phyloP scores from a whole-genome alignment of 2,888 invertebrate genomes.

The Ferdinandea cuprea region DNA sequence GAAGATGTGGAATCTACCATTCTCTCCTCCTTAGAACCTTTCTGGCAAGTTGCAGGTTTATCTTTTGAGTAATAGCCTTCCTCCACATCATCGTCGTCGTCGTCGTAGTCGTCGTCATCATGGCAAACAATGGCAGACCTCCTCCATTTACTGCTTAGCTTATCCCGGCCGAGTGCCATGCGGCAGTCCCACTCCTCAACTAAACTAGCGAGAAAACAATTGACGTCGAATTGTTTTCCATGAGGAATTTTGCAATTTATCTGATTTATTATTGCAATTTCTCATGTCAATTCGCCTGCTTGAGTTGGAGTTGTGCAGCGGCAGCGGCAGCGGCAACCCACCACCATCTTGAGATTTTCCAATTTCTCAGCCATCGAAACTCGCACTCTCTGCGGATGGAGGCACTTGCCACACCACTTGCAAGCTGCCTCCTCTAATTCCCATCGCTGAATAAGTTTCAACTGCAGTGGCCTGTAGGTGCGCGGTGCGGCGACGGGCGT shows the following conservation, averaged over 20 bases:
- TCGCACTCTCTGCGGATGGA: conserved; percentile 8
- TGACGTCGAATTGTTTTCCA: conserved; percentile 72
- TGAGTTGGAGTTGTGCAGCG: conserved; percentile 3
- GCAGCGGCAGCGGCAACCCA: conserved; percentile 16
- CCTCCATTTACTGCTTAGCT: conserved; percentile 20
- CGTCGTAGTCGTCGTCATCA: not conserved
- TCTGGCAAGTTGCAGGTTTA: conserved; percentile 27
- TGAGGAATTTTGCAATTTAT: conserved; percentile 74
- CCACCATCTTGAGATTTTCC: conserved; percentile 56
- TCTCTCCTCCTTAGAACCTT: conserved; percentile 17
- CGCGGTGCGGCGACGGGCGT: no score
- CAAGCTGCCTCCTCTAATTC: conserved; percentile 57
- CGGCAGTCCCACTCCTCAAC: not conserved
- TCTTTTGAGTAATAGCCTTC: conserved; percentile 46
- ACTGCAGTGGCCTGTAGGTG: no score
- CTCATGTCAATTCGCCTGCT: conserved; percentile 69
- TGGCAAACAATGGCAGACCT: conserved; percentile 44
- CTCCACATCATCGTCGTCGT: conserved; percentile 55
- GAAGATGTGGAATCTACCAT: conserved; percentile 33
- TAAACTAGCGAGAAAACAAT: conserved; percentile 61
- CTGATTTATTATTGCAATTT: conserved; percentile 75
- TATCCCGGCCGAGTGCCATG: not conserved
- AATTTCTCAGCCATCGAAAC: conserved; percentile 70
- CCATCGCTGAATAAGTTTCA: conserved; percentile 39
- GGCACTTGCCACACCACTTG: conserved; percentile 59